A percentile compares a stretch with the other conserved stretches of the same genome.
phyloP scores from a whole-genome alignment of 2,797 vertebrate species.

The Aplochiton taeniatus region DNA sequence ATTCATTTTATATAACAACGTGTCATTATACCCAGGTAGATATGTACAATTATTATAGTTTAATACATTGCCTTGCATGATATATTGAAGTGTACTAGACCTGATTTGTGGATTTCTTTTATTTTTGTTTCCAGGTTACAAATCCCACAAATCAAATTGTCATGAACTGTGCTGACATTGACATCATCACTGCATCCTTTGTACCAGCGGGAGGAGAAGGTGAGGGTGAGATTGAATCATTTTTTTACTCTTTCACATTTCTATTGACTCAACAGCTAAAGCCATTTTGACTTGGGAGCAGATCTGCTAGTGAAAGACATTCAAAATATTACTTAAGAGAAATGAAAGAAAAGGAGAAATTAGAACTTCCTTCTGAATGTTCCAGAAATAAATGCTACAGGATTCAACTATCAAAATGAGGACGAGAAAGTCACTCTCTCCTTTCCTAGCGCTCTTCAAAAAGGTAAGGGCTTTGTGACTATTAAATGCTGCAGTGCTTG shows the following conservation, averaged over 20 bases:
- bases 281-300: too few species aligned
- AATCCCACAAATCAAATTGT: conserved; percentile 97
- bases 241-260: not conserved
- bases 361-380: not conserved
- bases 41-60: too few species aligned
- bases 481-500: too few species aligned
- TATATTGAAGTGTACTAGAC: not conserved
- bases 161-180: conserved; percentile 99
- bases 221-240: conserved; percentile 56
- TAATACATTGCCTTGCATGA: too few species aligned
- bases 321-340: too few species aligned
- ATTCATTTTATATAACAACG: too few species aligned
- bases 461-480: conserved; percentile 74
- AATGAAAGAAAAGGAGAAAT: not conserved
- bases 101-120: conserved; percentile 11
- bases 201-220: conserved; percentile 91
- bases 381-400: conserved; percentile 94
- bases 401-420: conserved; percentile 99
- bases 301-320: too few species aligned
- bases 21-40: too few species aligned
- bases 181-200: conserved; percentile 98
- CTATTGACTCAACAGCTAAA: too few species aligned
- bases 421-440: conserved; percentile 98
- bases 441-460: conserved; percentile 91
- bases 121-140: conserved; percentile 82